A percentile compares a stretch with the other conserved stretches of the same genome.
Conservation (phyloP, 2,888 invertebrate species). For the Omphaloscelis lunosa region DNA sequence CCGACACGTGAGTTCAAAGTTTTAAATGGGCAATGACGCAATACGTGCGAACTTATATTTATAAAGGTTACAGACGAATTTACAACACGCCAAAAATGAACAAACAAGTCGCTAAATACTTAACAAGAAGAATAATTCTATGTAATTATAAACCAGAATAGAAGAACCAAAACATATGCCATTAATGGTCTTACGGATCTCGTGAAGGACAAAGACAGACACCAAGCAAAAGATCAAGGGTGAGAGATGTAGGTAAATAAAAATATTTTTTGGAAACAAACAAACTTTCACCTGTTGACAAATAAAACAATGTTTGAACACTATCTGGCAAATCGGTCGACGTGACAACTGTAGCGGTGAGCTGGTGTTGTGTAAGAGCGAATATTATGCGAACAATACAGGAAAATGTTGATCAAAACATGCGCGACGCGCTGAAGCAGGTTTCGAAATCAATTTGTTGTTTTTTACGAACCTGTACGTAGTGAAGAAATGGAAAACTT, state of each 20-base stretch:
- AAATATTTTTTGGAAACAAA: constrained; percentile 23
- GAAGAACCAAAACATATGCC: constrained; percentile 5
- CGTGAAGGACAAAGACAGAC: constrained; percentile 1
- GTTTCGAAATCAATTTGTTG: constrained; percentile 16
- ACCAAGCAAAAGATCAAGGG: constrained; percentile 23
- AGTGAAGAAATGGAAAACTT: constrained; percentile 28
- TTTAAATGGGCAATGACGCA: constrained; percentile 58
- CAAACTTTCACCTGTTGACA: constrained; percentile 48
- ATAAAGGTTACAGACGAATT: constrained; percentile 46
- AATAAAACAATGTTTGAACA: constrained; percentile 48
- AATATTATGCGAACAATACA: constrained; percentile 32
- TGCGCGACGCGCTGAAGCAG: constrained; percentile 3
- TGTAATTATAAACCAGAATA: constrained; percentile 18
- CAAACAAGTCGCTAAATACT: constrained; percentile 20
- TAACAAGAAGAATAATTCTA: constrained; percentile 22
- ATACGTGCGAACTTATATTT: constrained; percentile 48
- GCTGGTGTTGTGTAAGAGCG: constrained; percentile 37
- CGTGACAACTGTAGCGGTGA: constrained; percentile 34
- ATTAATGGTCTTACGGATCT: background rate
- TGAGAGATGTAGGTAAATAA: constrained; percentile 22
- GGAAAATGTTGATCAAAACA: constrained; percentile 46
- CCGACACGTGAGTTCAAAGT: constrained; percentile 44
- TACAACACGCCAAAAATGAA: constrained; percentile 27
- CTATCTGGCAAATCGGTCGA: constrained; percentile 34
- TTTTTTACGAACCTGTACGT: constrained; percentile 27